Evolutionary conservation across 1,140 invertebrate species (phyloP), one percentile per base, ranked within the genome.

Genomic region (Cardiocondyla obscurior): DNA sequence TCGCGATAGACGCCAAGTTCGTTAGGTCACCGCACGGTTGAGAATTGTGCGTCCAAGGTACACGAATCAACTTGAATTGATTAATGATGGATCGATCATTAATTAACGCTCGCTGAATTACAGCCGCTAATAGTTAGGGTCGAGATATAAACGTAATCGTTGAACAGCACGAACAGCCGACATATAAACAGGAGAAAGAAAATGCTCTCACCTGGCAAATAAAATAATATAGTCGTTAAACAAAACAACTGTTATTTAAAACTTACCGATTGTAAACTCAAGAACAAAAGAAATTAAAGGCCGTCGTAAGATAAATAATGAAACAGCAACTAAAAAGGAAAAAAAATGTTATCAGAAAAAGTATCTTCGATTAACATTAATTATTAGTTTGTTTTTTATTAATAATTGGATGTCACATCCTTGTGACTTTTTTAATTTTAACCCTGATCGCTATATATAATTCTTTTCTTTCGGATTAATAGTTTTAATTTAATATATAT

Each of bases 1-100:
- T 0, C n/a, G 28, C n/a, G 39, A 36, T 65, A 19, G 25, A 28
- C 16, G 42, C 55, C 55, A 60, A 62, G 55, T 74, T 60, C 25
- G 36, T 60, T 62, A 46, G 39, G 22, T 74, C 39, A 30, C 42
- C 25, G 53, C 30, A 46, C n/a, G 67, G 67, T 14, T 62, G 58
- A 62, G 42, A 36, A 10, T 70, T 16, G 36, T 14, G 1, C 25
- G 14, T 8, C 19, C 30, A 5, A n/a, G 12, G n/a, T 7, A 6
- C 57, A n/a, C 30, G n/a, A n/a, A 19, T 33, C 30, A 49, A 36
- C 19, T 55, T 73, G 36, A 6, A 58, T 73, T 73, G 53, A 57
- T 44, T 44, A 58, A 58, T n/a, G 70, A 36, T 42, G 22, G 33
- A 46, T 70, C 19, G 14, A 6, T 30, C n/a, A 70, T 16, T 33